phyloP scores from a whole-genome alignment of 2,888 invertebrate species.

The Psylliodes chrysocephalus region DNA sequence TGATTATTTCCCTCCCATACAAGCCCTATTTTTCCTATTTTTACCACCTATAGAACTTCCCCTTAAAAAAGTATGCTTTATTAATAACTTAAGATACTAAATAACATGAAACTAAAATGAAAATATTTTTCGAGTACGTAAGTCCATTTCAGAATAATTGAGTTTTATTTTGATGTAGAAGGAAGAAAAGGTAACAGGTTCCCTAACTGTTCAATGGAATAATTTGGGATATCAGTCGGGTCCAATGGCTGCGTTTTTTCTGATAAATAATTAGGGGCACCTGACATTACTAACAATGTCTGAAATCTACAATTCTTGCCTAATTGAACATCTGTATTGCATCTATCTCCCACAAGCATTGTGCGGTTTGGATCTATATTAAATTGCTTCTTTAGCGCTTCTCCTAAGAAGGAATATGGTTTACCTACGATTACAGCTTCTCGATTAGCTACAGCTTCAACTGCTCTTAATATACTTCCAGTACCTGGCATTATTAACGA shows the following conservation, averaged over 20 bases:
- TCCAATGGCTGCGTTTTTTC: constrained; percentile 29
- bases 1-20: too few relatives aligned
- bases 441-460: constrained; percentile 85
- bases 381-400: constrained; percentile 74
- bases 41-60: too few relatives aligned
- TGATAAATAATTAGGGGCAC: constrained; percentile 73
- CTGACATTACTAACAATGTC: constrained; percentile 88
- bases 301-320: constrained; percentile 89
- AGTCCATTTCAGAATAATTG: too few relatives aligned
- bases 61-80: too few relatives aligned
- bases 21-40: too few relatives aligned
- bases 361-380: constrained; percentile 83
- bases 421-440: constrained; percentile 89
- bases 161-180: too few relatives aligned
- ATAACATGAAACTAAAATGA: too few relatives aligned
- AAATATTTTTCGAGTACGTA: too few relatives aligned
- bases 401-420: constrained; percentile 84
- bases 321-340: constrained; percentile 92
- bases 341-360: constrained; percentile 91
- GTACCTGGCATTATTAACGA: constrained; percentile 66
- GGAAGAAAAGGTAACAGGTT: constrained; percentile 66
- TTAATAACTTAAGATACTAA: too few relatives aligned
- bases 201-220: constrained; percentile 76
- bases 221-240: constrained; percentile 77
- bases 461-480: constrained; percentile 86